These are phyloP conservation scores for Cistogaster globosa DNA, from an alignment of 2,888 invertebrate species.

Conservation along the genomic window DNA sequence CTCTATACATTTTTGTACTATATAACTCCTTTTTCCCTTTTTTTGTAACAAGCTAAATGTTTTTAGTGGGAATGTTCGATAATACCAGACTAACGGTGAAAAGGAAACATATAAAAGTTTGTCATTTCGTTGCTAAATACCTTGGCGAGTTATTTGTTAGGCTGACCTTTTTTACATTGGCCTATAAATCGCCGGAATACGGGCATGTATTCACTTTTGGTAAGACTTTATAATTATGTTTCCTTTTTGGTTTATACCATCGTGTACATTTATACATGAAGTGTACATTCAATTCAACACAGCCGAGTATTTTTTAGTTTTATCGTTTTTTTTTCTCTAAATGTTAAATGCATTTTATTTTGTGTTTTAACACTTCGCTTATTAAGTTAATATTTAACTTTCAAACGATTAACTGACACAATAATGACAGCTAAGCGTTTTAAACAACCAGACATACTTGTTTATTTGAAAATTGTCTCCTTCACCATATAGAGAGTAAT, in stretches of 20 bases:
- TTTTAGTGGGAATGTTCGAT: neutral
- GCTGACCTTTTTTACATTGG: no score
- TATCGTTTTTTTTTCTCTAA: neutral
- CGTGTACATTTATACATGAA: no score
- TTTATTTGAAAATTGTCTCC: constrained; percentile 54
- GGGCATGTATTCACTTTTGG: no score
- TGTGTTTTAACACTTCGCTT: constrained; percentile 81
- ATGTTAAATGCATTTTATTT: constrained; percentile 81
- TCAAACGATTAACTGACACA: constrained; percentile 67
- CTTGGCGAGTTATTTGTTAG: no score
- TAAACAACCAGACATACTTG: constrained; percentile 21
- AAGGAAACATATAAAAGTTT: constrained; percentile 24
- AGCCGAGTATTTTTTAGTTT: neutral
- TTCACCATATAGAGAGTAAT: constrained; percentile 8
- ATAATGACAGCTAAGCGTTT: constrained; percentile 67
- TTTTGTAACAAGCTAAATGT: neutral
- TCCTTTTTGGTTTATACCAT: no score
- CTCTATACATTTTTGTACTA: constrained; percentile 34
- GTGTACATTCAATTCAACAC: no score
- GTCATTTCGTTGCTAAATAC: no score
- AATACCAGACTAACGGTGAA: no score
- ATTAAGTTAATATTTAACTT: constrained; percentile 79
- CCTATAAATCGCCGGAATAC: no score
- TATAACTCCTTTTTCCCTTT: no score
- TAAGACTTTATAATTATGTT: no score